Base-by-base conservation (phyloP, 2,113 vertebrate species). In the Elephantulus edwardii region DNA sequence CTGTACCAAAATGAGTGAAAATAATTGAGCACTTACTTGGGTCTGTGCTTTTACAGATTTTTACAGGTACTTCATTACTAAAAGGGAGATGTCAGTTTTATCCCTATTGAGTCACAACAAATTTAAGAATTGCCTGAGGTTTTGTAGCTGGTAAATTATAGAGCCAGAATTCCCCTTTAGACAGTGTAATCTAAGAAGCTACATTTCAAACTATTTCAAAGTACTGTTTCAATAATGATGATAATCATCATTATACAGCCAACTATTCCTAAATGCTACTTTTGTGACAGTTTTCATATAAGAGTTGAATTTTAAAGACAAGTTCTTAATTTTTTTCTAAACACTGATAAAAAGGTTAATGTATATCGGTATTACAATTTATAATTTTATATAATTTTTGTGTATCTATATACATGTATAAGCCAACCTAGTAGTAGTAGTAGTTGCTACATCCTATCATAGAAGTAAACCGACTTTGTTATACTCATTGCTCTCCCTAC, bases 291-390 rank as follows among this genome's bases (percentile, higher is more conserved):
- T 82, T 56, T 48, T 50, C 58, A 56, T 19, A 0, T 71, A 56
- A 88, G 38, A 76, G 46, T 40, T 81, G 54, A 66, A 77, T 46
- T 16, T 19, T 17, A 35, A 35, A 66, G 40, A 30, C 70, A 76
- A 81, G 10, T 77, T 74, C 44, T 86, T 86, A 72, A 38, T 26
- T 48, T 86, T 86, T 17, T 16, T 28, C 48, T 60, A 28, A 74
- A 28, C 62, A 52, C 54, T 80, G 72, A 26, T 35, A 52, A 58
- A 3, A 40, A 75, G 3, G 50, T 54, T 56, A 40, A 8, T 54
- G 22, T 79, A 62, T 75, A 90, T 89, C 64, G 24, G 4, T 44
- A n/a, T 83, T 93, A 74, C 9, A 11, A 81, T 30, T 79, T 83
- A 58, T 0, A 3, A 14, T n/a, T n/a, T n/a, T n/a, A n/a, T n/a